phyloP scores from a whole-genome alignment of 2,888 invertebrate genomes.

The Rhagophthalmus giganteus region DNA sequence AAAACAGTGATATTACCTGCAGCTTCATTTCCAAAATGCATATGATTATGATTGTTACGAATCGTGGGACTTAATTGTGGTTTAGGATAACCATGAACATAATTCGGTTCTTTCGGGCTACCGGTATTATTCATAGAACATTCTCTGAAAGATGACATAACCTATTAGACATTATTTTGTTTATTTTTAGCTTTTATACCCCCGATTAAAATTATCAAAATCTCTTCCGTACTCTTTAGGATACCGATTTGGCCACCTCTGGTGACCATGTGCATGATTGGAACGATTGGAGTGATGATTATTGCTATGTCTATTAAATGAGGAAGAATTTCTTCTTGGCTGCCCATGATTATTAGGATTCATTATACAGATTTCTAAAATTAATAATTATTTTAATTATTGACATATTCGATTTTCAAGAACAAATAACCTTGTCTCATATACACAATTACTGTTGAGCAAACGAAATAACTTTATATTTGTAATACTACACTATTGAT shows the following conservation, averaged over 20 bases:
- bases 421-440: constrained; percentile 32
- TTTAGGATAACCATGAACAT: constrained; percentile 54
- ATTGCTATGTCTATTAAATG: constrained; percentile 51
- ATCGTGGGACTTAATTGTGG: constrained; percentile 53
- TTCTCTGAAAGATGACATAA: constrained; percentile 43
- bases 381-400: constrained; percentile 21
- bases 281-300: constrained; percentile 51
- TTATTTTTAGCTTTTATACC: constrained; percentile 41
- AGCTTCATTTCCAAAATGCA: constrained; percentile 50
- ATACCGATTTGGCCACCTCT: constrained; percentile 54
- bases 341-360: constrained; percentile 55
- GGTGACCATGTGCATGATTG: constrained; percentile 51
- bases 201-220: constrained; percentile 53
- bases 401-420: not conserved
- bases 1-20: constrained; percentile 47
- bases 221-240: constrained; percentile 54
- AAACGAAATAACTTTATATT: constrained; percentile 49
- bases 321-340: constrained; percentile 51
- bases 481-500: constrained; percentile 52
- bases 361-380: constrained; percentile 41
- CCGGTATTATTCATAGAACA: constrained; percentile 51
- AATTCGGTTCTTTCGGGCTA: constrained; percentile 52
- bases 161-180: constrained; percentile 13
- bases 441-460: constrained; percentile 46
- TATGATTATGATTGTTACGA: constrained; percentile 47